Evolutionary conservation across 2,797 vertebrate species (phyloP).

Genomic region (Tokudaia tokunoshimensis): DNA sequence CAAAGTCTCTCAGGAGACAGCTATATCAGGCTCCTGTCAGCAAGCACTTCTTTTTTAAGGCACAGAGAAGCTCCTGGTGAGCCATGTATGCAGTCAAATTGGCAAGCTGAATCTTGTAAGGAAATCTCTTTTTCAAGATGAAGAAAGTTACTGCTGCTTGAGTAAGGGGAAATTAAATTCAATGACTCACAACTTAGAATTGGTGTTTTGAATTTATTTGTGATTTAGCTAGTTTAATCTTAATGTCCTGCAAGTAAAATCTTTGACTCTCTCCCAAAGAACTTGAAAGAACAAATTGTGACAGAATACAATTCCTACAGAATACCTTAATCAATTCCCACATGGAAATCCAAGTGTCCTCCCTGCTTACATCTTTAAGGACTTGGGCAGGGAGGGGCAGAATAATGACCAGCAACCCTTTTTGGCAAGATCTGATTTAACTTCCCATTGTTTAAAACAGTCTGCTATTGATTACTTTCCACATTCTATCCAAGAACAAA

Average conservation of each 20-base stretch:
- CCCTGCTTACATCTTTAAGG: constrained; percentile 11
- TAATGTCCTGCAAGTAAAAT: constrained; percentile 2
- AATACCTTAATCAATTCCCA: constrained; percentile 68
- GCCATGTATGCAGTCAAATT: background rate
- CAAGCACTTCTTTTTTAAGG: background rate
- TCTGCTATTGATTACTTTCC: constrained; percentile 69
- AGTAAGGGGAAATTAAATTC: background rate
- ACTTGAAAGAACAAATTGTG: constrained; percentile 45
- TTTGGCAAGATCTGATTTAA: constrained; percentile 63
- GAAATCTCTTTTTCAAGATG: background rate
- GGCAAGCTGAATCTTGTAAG: background rate
- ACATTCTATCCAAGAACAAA: background rate
- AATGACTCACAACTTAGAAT: background rate
- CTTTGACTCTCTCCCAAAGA: constrained; percentile 46
- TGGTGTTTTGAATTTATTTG: constrained; percentile 42
- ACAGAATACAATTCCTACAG: constrained; percentile 55
- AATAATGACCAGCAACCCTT: background rate
- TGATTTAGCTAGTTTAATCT: constrained; percentile 8
- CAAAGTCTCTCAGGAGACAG: too few relatives aligned
- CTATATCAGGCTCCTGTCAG: too few relatives aligned
- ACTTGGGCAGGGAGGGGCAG: background rate
- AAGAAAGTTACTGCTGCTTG: background rate
- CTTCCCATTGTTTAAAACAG: constrained; percentile 55
- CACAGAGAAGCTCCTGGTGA: background rate
- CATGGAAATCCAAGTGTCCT: constrained; percentile 51